A percentile compares a stretch with the other conserved stretches of the same genome.
Evolutionary conservation across 1,140 invertebrate genomes (phyloP).

Genomic region (Dendrolimus punctatus): DNA sequence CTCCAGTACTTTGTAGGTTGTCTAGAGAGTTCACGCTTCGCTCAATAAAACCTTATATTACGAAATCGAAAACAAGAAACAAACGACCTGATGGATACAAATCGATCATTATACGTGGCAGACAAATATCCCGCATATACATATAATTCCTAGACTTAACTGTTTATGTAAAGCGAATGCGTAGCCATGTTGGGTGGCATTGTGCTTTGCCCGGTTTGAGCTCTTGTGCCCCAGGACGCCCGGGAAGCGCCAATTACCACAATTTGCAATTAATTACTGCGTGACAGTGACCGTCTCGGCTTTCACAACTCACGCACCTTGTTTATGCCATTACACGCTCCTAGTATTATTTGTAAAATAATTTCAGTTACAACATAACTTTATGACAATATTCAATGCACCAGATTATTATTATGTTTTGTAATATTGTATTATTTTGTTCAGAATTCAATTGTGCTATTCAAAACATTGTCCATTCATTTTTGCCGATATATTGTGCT

Average conservation of each 20-base stretch:
- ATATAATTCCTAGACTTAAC: no score
- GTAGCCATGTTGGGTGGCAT: conserved; percentile 4
- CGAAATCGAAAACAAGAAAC: no score
- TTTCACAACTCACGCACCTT: conserved; percentile 11
- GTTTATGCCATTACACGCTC: conserved; percentile 9
- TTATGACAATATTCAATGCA: neutral
- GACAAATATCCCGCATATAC: no score
- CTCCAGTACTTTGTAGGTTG: no score
- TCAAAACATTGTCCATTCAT: no score
- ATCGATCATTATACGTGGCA: no score
- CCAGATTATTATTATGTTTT: neutral
- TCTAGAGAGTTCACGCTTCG: no score
- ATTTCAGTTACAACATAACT: neutral
- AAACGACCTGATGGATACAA: no score
- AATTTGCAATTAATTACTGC: conserved; percentile 34
- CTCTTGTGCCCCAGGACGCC: conserved; percentile 3
- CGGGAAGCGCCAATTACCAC: conserved; percentile 19
- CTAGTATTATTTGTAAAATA: neutral
- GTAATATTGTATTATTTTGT: neutral
- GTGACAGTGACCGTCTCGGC: conserved; percentile 13
- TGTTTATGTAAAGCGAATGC: neutral
- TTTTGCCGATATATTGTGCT: no score
- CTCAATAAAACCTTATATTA: no score
- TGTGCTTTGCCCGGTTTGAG: neutral
- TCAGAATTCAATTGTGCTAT: neutral